phyloP scores from a whole-genome alignment of 2,797 vertebrate genomes.

The Aythya fuligula region DNA sequence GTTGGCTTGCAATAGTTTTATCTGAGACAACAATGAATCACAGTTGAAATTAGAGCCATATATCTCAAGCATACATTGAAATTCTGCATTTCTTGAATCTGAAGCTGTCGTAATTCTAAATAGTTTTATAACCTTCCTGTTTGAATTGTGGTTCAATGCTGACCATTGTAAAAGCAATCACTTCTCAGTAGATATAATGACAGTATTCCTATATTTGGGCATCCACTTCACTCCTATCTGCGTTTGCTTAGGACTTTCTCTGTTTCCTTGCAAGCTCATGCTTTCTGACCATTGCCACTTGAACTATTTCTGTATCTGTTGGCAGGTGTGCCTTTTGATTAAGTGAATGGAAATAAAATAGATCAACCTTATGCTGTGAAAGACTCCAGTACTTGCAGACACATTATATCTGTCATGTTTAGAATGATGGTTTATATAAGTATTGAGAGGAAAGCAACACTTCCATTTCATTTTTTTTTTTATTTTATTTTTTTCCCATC shows the following conservation, averaged over 20 bases:
- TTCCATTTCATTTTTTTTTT: neutral
- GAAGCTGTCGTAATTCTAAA: neutral
- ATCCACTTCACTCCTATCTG: neutral
- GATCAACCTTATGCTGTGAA: neutral
- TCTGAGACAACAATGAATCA: neutral
- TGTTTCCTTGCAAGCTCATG: neutral
- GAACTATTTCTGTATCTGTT: neutral
- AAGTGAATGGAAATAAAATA: neutral
- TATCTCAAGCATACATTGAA: neutral
- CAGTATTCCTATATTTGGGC: neutral
- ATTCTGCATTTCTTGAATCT: neutral
- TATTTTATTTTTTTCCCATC: neutral
- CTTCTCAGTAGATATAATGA: neutral
- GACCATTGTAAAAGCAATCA: neutral
- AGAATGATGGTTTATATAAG: neutral
- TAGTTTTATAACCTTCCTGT: neutral
- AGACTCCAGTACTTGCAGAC: neutral
- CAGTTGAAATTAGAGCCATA: neutral
- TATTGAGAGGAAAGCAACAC: neutral
- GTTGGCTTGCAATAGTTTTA: neutral
- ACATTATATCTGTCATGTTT: neutral
- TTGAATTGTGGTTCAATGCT: neutral
- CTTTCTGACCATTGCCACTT: neutral
- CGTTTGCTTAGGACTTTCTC: neutral
- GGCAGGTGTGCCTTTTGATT: neutral